phyloP scores from a whole-genome alignment of 1,140 invertebrate genomes.

The Anoplophora glabripennis region DNA sequence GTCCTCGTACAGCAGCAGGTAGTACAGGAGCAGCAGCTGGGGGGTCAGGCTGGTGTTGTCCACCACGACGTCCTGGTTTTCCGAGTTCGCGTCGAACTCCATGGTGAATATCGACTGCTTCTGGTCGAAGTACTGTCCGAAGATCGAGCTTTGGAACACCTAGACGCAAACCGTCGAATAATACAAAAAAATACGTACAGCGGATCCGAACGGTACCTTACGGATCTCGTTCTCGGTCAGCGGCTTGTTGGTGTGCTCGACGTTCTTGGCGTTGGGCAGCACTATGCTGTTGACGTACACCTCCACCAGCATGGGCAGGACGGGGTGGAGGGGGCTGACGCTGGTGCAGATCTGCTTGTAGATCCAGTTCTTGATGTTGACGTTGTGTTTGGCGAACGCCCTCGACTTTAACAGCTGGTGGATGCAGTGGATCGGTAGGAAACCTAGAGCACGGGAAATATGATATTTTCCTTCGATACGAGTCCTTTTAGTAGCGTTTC shows the following conservation, averaged over 20 bases:
- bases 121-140: conserved; percentile 65
- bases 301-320: conserved; percentile 89
- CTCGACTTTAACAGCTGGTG: conserved; percentile 92
- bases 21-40: conserved; percentile 88
- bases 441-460: conserved; percentile 54
- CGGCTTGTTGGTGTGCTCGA: conserved; percentile 76
- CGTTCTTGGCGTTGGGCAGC: conserved; percentile 69
- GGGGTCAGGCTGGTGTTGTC: conserved; percentile 75
- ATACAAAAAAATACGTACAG: neutral
- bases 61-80: conserved; percentile 54
- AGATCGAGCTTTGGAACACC: conserved; percentile 75
- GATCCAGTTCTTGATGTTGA: conserved; percentile 93
- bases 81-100: conserved; percentile 53
- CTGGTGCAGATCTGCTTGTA: conserved; percentile 89
- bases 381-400: conserved; percentile 94
- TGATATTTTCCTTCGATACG: too few species aligned
- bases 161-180: conserved; percentile 1
- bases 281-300: conserved; percentile 94
- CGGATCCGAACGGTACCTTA: conserved; percentile 46
- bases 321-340: conserved; percentile 84
- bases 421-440: conserved; percentile 95
- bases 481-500: neutral
- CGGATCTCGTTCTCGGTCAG: conserved; percentile 88
- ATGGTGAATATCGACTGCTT: conserved; percentile 53
- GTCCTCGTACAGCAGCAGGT: conserved; percentile 91